Percentiles rank a stretch among this genome's conserved stretches.
These are phyloP conservation scores for Rhagonycha fulva DNA, from an alignment of 2,888 invertebrate species.

Conservation along the genomic window DNA sequence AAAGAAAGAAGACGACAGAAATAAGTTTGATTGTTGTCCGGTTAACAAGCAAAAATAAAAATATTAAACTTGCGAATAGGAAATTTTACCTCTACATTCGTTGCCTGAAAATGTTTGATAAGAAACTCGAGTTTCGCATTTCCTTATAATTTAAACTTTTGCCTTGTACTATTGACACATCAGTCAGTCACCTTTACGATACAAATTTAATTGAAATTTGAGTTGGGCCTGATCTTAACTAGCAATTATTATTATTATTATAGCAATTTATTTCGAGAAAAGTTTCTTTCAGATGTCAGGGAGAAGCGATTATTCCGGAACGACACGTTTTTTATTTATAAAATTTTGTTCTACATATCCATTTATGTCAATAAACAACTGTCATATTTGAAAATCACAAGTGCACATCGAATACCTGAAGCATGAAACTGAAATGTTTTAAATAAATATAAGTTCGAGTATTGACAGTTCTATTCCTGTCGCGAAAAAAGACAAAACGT, in stretches of 20 bases:
- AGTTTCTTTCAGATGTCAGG: background rate
- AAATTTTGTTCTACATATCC: background rate
- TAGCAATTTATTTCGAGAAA: background rate
- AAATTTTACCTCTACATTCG: conserved; percentile 30
- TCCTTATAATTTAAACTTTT: conserved; percentile 28
- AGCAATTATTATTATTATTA: background rate
- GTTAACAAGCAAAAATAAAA: conserved; percentile 25
- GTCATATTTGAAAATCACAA: background rate
- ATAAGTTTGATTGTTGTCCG: conserved; percentile 6
- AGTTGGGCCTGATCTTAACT: background rate
- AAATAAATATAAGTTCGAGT: background rate
- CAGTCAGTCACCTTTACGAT: background rate
- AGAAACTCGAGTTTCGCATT: conserved; percentile 29
- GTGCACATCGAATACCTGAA: background rate
- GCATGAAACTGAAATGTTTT: background rate
- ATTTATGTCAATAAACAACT: background rate
- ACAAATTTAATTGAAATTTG: conserved; percentile 10
- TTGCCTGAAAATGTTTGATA: conserved; percentile 33
- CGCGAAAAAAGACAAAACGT: background rate
- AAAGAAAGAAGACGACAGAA: background rate
- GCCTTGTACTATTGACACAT: conserved; percentile 21
- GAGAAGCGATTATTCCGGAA: background rate
- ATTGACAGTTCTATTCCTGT: background rate
- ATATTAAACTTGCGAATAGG: conserved; percentile 37
- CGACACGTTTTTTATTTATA: background rate